These are phyloP conservation scores for Podiceps cristatus DNA, from an alignment of 2,113 vertebrate genomes.

Conservation along the genomic window DNA sequence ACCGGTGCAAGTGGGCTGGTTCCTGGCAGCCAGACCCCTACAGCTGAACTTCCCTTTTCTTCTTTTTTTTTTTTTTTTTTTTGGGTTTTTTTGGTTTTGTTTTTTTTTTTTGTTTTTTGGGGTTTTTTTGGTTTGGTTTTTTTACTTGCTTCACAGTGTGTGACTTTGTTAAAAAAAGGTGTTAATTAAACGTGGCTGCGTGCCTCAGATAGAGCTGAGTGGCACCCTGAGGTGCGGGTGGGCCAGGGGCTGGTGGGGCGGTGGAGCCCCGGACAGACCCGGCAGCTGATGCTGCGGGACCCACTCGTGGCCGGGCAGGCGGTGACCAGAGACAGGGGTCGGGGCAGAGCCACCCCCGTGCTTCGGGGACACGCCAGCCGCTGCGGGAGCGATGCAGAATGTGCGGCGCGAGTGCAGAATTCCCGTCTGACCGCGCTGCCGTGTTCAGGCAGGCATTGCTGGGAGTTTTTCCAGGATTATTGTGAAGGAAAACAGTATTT, in stretches of 20 bases:
- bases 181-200: constrained; percentile 19
- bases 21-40: neutral
- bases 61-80: neutral
- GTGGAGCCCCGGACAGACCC: neutral
- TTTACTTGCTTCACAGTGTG: neutral
- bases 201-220: neutral
- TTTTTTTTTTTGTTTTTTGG: neutral
- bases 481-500: too few relatives aligned
- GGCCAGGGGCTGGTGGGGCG: neutral
- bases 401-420: too few relatives aligned
- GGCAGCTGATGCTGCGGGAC: constrained; percentile 58
- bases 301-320: constrained; percentile 15
- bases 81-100: too few relatives aligned
- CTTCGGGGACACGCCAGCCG: neutral
- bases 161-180: neutral
- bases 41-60: neutral
- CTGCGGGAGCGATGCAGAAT: too few relatives aligned
- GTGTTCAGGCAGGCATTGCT: too few relatives aligned
- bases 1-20: neutral
- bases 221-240: neutral
- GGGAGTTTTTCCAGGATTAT: too few relatives aligned
- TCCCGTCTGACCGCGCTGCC: too few relatives aligned
- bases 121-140: too few relatives aligned
- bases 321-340: neutral
- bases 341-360: neutral